A percentile compares a stretch with the other conserved stretches of the same genome.
phyloP scores from a whole-genome alignment of 2,888 invertebrate genomes.

The Galerucella pusilla region DNA sequence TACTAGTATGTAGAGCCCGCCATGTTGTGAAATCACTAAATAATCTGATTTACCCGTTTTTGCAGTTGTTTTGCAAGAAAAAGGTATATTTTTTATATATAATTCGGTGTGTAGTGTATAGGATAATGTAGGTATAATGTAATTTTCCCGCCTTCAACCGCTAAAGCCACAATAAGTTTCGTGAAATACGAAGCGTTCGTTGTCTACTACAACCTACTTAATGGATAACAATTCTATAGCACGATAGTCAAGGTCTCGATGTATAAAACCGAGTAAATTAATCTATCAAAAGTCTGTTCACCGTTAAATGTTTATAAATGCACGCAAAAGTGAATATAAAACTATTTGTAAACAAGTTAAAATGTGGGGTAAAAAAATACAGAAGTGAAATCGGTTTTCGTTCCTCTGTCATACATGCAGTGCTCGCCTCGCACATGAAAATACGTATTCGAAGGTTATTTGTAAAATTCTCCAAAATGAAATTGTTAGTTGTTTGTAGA shows the following conservation, averaged over 20 bases:
- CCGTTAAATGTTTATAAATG: conserved; percentile 27
- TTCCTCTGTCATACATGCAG: conserved; percentile 35
- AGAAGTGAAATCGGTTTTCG: conserved; percentile 40
- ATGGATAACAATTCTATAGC: conserved; percentile 34
- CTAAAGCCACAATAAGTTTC: conserved; percentile 60
- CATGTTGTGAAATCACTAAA: conserved; percentile 75
- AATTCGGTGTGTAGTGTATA: conserved; percentile 65
- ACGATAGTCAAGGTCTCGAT: conserved; percentile 55
- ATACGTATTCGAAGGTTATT: conserved; percentile 31
- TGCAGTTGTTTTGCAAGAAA: conserved; percentile 48
- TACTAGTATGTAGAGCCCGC: conserved; percentile 69
- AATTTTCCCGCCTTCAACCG: conserved; percentile 68
- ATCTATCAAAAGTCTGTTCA: conserved; percentile 40
- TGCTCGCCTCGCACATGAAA: conserved; percentile 25
- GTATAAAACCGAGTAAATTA: conserved; percentile 24
- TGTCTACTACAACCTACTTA: conserved; percentile 51
- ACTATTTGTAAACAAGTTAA: conserved; percentile 32
- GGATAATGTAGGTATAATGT: conserved; percentile 63
- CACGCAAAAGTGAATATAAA: conserved; percentile 1
- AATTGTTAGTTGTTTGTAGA: conserved; percentile 15
- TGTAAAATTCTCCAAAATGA: conserved; percentile 35
- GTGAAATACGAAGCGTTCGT: conserved; percentile 59
- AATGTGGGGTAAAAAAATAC: conserved; percentile 25
- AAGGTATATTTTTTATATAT: conserved; percentile 55
- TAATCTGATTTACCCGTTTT: conserved; percentile 54